These are phyloP conservation scores for Junco hyemalis DNA, from an alignment of 2,113 vertebrate species.

Conservation along the genomic window DNA sequence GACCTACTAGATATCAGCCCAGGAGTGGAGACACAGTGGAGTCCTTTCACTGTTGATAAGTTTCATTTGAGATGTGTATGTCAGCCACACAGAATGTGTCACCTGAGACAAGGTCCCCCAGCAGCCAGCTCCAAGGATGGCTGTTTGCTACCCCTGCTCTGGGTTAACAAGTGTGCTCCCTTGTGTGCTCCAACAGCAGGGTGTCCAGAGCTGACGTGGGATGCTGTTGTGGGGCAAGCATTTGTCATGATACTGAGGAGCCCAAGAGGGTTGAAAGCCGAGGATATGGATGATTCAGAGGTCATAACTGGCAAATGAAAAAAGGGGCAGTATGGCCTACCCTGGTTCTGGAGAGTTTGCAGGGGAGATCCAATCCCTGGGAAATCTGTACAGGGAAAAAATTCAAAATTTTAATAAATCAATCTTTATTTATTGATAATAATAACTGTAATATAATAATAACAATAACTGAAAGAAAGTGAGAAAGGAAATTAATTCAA, in stretches of 20 bases:
- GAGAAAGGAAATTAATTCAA: neutral
- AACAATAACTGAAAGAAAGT: neutral
- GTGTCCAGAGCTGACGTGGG: accelerated
- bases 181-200: neutral
- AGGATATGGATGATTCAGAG: neutral
- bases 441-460: neutral
- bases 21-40: neutral
- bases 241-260: neutral
- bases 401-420: neutral
- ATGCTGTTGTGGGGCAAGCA: neutral
- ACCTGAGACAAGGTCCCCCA: neutral
- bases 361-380: neutral
- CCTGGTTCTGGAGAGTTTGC: neutral
- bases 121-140: neutral
- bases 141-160: accelerated
- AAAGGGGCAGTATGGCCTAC: neutral
- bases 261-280: neutral
- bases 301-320: neutral
- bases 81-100: neutral
- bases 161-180: neutral
- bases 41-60: neutral
- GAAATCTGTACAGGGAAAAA: neutral
- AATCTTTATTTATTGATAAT: neutral
- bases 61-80: neutral
- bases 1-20: neutral